A percentile compares a stretch with the other conserved stretches of the same genome.
These are phyloP conservation scores for Grammomys surdaster DNA, from an alignment of 2,113 vertebrate genomes.

Conservation along the genomic window DNA sequence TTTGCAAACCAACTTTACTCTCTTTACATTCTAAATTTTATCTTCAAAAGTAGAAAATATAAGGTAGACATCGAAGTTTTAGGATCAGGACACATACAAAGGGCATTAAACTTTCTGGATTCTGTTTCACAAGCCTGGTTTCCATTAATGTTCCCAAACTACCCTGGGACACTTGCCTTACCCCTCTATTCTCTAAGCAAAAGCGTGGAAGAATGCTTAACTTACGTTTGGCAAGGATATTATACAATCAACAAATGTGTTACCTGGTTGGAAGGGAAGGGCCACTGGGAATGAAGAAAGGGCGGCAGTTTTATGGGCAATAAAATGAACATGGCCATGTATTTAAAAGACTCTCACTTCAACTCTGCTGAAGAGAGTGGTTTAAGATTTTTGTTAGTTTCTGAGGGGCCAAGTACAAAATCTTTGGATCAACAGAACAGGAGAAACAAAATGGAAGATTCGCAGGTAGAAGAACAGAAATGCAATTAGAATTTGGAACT, in stretches of 20 bases:
- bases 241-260: neutral
- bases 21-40: slow-evolving; percentile 11
- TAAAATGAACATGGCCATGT: neutral
- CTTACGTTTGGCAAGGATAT: neutral
- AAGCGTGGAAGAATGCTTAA: neutral
- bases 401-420: neutral
- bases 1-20: neutral
- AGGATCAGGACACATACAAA: neutral
- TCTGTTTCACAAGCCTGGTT: neutral
- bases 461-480: neutral
- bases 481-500: neutral
- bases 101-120: neutral
- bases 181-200: neutral
- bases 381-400: neutral
- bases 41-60: neutral
- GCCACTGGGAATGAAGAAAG: neutral
- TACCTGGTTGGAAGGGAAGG: neutral
- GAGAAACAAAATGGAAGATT: neutral
- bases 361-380: neutral
- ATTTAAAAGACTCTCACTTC: slow-evolving; percentile 18
- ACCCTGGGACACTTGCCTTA: neutral
- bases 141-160: slow-evolving; percentile 28
- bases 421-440: neutral
- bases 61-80: neutral
- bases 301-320: neutral